Evolutionary conservation across 92 coral and sea anemone species (phyloP), one percentile per base, ranked within the genome.

Genomic region (Epizoanthus scotinus): DNA sequence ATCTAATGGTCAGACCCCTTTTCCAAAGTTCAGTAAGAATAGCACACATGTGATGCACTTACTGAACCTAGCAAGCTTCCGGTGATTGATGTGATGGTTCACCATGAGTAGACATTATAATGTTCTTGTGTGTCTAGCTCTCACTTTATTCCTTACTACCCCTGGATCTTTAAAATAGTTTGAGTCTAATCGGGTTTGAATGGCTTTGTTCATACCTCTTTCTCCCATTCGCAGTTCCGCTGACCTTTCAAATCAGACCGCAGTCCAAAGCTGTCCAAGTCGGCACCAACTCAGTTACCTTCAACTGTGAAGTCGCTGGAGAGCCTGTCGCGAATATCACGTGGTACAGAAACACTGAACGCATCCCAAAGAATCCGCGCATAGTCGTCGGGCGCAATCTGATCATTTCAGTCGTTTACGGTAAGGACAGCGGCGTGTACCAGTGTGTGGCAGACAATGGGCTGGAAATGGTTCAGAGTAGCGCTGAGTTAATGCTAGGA

Each of bases 391-490:
- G 78, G 52, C 77, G 85, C 38, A 78, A 82, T 66, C 89, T 96
- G 6, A 82, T 72, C 47, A 78, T 93, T 40, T 84, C 91, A 25
- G 65, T 86, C 0, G 94, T 87, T 22, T 91, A 90, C 83, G 86
- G 87, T 15, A 69, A 86, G 40, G 98, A 96, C 58, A 83, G 63
- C 54, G 99, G 99, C 22, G 85, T 89, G 7, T 96, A 93, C 78
- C 99, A 96, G 75, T 96, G 99, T 60, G 82, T 91, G 71, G 99
- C 98, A 18, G 93, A 92, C 80, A 96, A 96, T 73, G 99, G 97
- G 9, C 77, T 82, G 42, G 90, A 96, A 54, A 69, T 89, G 65
- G 83, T 87, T 53, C 98, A 95, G 89, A 90, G 91, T 26, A 92
- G 96, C 62, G 94, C 98, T 0, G 89, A 88, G 78, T 85, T 95